Evolutionary conservation across 2,113 vertebrate genomes (phyloP).

Genomic region (Sprattus sprattus): DNA sequence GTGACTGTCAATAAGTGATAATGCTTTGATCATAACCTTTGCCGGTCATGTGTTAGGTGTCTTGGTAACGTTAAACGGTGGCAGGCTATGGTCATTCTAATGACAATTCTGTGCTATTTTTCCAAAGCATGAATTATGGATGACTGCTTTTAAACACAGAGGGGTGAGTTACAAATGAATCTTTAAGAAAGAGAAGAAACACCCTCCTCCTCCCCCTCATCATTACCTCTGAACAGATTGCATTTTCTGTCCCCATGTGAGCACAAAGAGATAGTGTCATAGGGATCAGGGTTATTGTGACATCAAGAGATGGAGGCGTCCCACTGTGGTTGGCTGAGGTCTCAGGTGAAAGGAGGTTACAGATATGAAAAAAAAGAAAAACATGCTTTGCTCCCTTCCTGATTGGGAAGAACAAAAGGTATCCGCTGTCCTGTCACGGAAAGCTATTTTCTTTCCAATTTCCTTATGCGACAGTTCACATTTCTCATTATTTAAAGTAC

Average conservation of each 20-base stretch:
- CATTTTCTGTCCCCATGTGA: constrained; percentile 18
- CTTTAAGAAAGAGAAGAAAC: not conserved
- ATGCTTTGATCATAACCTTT: too few species aligned
- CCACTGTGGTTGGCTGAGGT: constrained; percentile 37
- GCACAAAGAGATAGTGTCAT: constrained; percentile 25
- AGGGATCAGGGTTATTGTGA: not conserved
- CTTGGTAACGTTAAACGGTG: not conserved
- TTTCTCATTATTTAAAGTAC: constrained; percentile 53
- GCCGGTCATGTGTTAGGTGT: too few species aligned
- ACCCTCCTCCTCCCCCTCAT: not conserved
- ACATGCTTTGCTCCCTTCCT: constrained; percentile 8
- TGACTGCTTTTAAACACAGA: not conserved
- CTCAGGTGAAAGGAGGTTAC: constrained; percentile 28
- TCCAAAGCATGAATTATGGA: not conserved
- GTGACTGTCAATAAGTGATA: not conserved
- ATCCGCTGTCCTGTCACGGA: constrained; percentile 47
- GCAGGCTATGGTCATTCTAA: not conserved
- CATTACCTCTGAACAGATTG: constrained; percentile 34
- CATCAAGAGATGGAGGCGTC: constrained; percentile 5
- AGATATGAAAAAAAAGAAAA: constrained; percentile 37
- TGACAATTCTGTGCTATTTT: not conserved
- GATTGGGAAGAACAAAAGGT: constrained; percentile 52
- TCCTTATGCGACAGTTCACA: constrained; percentile 37
- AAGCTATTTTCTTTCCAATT: constrained; percentile 53
- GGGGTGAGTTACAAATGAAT: not conserved